These are phyloP conservation scores for Rhinopomastus cyanomelas DNA, from an alignment of 2,113 vertebrate genomes.

Conservation along the genomic window DNA sequence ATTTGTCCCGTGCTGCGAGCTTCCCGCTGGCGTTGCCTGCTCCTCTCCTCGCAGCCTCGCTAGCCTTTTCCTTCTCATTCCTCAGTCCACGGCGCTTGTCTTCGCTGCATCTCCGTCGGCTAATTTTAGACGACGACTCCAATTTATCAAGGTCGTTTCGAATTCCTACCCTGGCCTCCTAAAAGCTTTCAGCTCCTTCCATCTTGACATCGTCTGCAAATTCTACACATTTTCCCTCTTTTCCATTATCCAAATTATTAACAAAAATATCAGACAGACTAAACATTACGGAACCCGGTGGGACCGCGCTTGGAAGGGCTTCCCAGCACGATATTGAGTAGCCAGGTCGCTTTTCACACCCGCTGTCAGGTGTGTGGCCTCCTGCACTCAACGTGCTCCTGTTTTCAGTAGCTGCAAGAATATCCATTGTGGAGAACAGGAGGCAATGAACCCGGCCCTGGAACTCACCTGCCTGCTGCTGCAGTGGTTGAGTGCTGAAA, in stretches of 20 bases:
- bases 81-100: not conserved
- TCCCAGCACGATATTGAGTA: not conserved
- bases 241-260: constrained; percentile 37
- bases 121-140: constrained; percentile 26
- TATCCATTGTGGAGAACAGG: not conserved
- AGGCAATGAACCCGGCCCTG: not conserved
- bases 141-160: constrained; percentile 38
- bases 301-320: constrained; percentile 14
- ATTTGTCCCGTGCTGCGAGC: not conserved
- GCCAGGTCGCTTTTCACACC: not conserved
- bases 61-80: not conserved
- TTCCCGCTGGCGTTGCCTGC: not conserved
- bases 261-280: constrained; percentile 53
- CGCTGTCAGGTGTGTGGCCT: not conserved
- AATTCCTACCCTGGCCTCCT: constrained; percentile 18
- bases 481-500: not conserved
- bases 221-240: constrained; percentile 34
- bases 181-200: constrained; percentile 42
- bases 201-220: not conserved
- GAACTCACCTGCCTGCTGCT: not conserved
- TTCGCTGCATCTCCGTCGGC: not conserved
- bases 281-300: constrained; percentile 34
- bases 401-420: constrained; percentile 17
- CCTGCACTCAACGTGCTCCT: not conserved
- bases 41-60: not conserved